Percentiles rank a stretch among this genome's conserved stretches.
Evolutionary conservation across 2,113 vertebrate genomes (phyloP).

Genomic region (Eclectus roratus): DNA sequence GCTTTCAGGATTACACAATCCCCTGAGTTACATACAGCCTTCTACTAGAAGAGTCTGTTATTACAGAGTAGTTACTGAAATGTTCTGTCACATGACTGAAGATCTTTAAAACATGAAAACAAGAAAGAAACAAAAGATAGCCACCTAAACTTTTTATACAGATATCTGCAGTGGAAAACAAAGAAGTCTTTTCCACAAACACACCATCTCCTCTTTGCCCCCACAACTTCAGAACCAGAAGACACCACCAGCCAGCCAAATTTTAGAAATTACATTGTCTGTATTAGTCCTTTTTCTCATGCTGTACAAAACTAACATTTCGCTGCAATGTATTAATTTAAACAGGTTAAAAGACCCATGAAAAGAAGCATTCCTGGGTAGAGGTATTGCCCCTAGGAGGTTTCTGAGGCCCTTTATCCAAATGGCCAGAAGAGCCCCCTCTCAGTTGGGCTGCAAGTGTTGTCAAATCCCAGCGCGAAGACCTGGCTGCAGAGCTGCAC

Average conservation of each 20-base stretch:
- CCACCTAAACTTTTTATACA: background rate
- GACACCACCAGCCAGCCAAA: background rate
- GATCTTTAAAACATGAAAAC: background rate
- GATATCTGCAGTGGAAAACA: background rate
- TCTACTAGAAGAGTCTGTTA: background rate
- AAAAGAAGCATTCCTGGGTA: background rate
- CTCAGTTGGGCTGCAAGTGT: background rate
- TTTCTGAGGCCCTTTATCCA: background rate
- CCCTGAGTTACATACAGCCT: background rate
- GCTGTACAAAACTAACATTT: background rate
- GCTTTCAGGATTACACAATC: background rate
- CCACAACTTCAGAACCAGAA: background rate
- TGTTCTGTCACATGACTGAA: background rate
- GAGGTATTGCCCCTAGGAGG: fast-evolving
- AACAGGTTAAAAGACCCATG: background rate
- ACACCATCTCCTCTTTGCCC: background rate
- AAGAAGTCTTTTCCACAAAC: background rate
- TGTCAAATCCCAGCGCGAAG: fast-evolving
- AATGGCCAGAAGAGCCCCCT: background rate
- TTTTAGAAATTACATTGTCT: background rate
- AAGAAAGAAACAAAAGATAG: background rate
- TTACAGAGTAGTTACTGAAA: background rate
- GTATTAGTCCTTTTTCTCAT: background rate
- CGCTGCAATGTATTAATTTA: background rate
- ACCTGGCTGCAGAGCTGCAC: background rate